These are phyloP conservation scores for Drosophila miranda DNA, from an alignment of 1,140 invertebrate species.

Conservation along the genomic window DNA sequence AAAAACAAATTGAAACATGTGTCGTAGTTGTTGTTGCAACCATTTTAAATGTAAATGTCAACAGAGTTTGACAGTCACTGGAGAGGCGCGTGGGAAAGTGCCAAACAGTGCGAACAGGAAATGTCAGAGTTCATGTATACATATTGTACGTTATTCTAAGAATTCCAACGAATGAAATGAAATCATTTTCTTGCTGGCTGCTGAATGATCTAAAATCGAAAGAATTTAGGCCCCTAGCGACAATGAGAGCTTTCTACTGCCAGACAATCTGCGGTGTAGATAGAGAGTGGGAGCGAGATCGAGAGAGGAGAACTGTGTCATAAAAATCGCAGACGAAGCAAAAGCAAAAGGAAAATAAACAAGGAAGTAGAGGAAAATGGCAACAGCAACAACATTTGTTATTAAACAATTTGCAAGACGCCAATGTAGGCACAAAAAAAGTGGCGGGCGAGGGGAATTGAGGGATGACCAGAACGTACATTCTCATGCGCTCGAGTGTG, in stretches of 20 bases:
- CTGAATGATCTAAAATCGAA: constrained; percentile 29
- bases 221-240: neutral
- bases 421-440: too few species aligned
- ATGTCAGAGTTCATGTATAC: constrained; percentile 1
- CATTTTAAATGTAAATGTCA: constrained; percentile 54
- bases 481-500: constrained; percentile 24
- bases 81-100: constrained; percentile 27
- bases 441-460: too few species aligned
- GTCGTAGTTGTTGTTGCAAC: constrained; percentile 41
- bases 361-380: constrained; percentile 11
- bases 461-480: neutral
- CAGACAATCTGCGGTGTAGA: neutral
- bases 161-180: constrained; percentile 23
- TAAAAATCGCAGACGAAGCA: constrained; percentile 19
- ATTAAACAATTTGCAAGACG: constrained; percentile 34
- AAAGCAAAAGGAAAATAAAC: constrained; percentile 15
- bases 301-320: constrained; percentile 23
- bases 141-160: neutral
- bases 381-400: constrained; percentile 34
- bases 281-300: neutral
- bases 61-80: constrained; percentile 19
- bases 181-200: constrained; percentile 5
- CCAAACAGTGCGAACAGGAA: constrained; percentile 12
- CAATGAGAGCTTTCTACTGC: constrained; percentile 24
- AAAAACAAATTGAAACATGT: constrained; percentile 45